phyloP scores from a whole-genome alignment of 2,113 vertebrate genomes.

The Leuciscus idus region DNA sequence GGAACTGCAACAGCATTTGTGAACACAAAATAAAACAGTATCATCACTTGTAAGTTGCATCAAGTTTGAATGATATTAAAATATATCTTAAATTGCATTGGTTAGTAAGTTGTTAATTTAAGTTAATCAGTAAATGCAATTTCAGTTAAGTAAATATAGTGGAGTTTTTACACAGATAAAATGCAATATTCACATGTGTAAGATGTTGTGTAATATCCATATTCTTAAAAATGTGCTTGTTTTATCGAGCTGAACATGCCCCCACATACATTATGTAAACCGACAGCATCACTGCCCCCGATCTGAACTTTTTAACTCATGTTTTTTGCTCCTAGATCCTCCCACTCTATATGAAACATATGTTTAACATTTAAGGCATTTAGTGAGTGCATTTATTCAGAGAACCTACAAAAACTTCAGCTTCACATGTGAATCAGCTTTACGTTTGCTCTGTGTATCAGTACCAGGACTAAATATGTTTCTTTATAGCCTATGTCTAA shows the following conservation, averaged over 20 bases:
- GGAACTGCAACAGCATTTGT: background rate
- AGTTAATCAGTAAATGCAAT: too few species aligned
- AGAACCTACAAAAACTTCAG: background rate
- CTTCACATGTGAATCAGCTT: background rate
- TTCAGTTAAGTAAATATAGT: background rate
- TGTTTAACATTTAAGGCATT: background rate
- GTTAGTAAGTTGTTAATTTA: too few species aligned
- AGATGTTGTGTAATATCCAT: background rate
- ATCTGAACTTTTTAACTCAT: background rate
- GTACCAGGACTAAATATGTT: background rate
- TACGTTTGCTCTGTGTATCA: background rate
- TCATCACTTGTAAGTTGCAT: background rate
- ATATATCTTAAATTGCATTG: too few species aligned
- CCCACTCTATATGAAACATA: background rate
- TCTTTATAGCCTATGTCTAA: background rate
- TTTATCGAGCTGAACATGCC: background rate
- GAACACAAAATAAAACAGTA: background rate
- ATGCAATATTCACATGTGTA: background rate
- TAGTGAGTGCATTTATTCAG: background rate
- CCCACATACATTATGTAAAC: background rate
- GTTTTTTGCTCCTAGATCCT: background rate
- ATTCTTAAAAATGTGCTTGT: background rate
- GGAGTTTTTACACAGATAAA: background rate
- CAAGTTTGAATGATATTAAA: too few species aligned
- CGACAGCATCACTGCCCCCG: background rate